Percentiles rank a stretch among this genome's conserved stretches.
phyloP scores from a whole-genome alignment of 2,888 invertebrate species.

The Trilocha varians region DNA sequence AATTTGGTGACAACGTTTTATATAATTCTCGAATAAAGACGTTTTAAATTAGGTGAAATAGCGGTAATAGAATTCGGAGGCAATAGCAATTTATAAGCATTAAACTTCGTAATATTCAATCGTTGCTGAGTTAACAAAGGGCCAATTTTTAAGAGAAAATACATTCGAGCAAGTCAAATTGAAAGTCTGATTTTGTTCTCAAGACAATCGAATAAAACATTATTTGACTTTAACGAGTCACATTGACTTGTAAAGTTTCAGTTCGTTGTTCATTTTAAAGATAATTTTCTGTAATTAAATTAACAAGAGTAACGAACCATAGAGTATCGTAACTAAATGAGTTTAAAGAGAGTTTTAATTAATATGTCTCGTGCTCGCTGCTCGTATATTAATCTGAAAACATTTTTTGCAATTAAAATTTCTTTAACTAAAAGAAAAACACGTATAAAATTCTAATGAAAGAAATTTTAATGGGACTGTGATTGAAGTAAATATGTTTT shows the following conservation, averaged over 20 bases:
- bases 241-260: neutral
- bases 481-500: too few relatives aligned
- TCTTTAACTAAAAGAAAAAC: too few relatives aligned
- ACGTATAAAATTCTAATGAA: neutral
- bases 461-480: neutral
- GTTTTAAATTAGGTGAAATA: too few relatives aligned
- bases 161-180: neutral
- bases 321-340: too few relatives aligned
- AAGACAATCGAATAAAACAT: neutral
- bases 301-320: too few relatives aligned
- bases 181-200: neutral
- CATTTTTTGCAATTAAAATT: neutral
- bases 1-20: too few relatives aligned
- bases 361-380: neutral
- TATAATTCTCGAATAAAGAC: too few relatives aligned
- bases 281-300: neutral
- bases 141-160: too few relatives aligned
- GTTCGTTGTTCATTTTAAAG: neutral
- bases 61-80: too few relatives aligned
- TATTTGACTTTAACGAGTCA: neutral
- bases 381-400: neutral
- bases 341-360: neutral
- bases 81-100: too few relatives aligned
- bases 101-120: too few relatives aligned
- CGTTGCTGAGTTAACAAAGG: too few relatives aligned